Evolutionary conservation across 2,888 invertebrate genomes (phyloP).

Genomic region (Halictus ligatus): DNA sequence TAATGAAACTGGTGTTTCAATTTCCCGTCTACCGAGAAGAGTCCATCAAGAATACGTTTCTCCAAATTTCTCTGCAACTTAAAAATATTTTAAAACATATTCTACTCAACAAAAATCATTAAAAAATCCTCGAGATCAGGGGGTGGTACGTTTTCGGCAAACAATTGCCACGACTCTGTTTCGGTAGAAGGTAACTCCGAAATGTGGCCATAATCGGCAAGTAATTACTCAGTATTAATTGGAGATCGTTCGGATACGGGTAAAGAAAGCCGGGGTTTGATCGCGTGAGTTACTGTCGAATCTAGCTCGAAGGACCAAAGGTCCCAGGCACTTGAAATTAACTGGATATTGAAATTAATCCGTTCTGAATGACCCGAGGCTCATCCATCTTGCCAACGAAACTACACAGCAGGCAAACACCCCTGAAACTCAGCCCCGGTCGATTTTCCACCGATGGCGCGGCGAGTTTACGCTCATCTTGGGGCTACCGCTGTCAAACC

Average conservation of each 20-base stretch:
- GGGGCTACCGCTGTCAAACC: conserved; percentile 49
- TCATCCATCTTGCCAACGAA: conserved; percentile 73
- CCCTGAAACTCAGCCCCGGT: neutral
- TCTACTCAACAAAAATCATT: no score
- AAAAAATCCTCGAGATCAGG: no score
- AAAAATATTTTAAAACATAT: no score
- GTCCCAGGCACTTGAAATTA: conserved; percentile 66
- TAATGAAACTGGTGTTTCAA: neutral
- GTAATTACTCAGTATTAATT: neutral
- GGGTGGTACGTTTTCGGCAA: neutral
- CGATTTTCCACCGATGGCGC: conserved; percentile 43
- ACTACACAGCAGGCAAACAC: conserved; percentile 34
- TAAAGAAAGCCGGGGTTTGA: neutral
- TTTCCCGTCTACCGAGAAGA: no score
- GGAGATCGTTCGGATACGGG: neutral
- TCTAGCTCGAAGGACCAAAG: conserved; percentile 19
- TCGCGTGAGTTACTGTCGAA: neutral
- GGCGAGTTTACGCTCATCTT: conserved; percentile 56
- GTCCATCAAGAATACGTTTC: no score
- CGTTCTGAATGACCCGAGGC: conserved; percentile 71
- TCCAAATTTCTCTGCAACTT: no score
- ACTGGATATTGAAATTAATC: conserved; percentile 77
- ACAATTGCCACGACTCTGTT: neutral
- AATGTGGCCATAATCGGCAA: neutral
- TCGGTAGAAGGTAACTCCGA: neutral